Evolutionary conservation across 2,888 invertebrate species (phyloP).

Genomic region (Mechanitis mazaeus): DNA sequence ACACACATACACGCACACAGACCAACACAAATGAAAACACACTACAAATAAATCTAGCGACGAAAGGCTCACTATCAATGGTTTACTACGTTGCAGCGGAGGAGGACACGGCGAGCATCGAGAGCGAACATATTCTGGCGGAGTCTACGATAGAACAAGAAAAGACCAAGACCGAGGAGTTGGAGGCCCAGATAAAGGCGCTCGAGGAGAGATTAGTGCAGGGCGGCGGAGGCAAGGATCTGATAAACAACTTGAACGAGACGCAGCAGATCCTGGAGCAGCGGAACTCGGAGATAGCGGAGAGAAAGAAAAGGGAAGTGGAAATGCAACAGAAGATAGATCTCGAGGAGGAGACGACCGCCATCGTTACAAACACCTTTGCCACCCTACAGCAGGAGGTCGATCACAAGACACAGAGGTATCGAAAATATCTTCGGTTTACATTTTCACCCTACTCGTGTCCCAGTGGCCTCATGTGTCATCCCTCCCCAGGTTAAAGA

Average conservation of each 20-base stretch:
- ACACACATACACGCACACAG: not conserved
- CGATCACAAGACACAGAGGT: conserved; percentile 92
- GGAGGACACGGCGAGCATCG: conserved; percentile 62
- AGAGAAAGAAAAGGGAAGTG: conserved; percentile 89
- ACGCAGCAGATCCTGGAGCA: conserved; percentile 93
- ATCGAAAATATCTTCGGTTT: not conserved
- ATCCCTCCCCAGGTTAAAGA: conserved; percentile 83
- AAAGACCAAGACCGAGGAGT: conserved; percentile 82
- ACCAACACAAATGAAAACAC: too few relatives aligned
- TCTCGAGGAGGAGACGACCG: conserved; percentile 93
- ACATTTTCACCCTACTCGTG: not conserved
- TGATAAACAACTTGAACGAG: conserved; percentile 96
- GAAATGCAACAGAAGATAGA: conserved; percentile 97
- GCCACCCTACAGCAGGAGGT: conserved; percentile 96
- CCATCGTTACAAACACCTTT: conserved; percentile 93
- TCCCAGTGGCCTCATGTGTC: not conserved
- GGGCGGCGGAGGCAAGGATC: conserved; percentile 85
- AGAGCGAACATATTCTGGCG: conserved; percentile 67
- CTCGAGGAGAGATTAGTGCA: conserved; percentile 96
- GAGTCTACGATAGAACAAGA: conserved; percentile 80
- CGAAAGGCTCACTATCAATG: too few relatives aligned
- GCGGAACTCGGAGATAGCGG: conserved; percentile 88
- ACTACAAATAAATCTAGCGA: too few relatives aligned
- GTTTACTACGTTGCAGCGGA: conserved; percentile 39
- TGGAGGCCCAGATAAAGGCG: conserved; percentile 86